Evolutionary conservation across 2,113 vertebrate species (phyloP).

Genomic region (Bucco capensis): DNA sequence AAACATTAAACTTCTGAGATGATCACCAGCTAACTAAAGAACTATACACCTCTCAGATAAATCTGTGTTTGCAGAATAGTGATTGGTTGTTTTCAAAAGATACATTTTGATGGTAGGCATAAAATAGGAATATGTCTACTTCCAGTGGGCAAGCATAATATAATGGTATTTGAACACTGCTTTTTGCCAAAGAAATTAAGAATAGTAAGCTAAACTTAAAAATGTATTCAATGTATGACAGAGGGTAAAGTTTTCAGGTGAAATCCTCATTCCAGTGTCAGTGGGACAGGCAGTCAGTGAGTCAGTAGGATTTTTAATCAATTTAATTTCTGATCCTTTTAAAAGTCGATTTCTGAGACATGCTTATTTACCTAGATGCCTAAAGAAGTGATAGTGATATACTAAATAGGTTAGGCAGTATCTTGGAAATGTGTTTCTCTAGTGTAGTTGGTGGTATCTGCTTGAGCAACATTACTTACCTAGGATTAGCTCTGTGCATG

Average conservation of each 20-base stretch:
- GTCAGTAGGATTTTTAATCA: neutral
- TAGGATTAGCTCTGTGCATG: neutral
- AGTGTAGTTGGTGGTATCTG: neutral
- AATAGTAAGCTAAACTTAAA: neutral
- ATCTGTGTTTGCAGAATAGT: neutral
- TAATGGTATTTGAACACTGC: neutral
- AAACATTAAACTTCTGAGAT: neutral
- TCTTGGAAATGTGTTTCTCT: neutral
- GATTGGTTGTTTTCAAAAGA: neutral
- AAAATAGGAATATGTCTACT: neutral
- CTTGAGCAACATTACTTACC: neutral
- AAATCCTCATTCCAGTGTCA: neutral
- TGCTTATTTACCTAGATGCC: neutral
- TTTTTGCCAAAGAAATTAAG: neutral
- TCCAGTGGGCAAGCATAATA: neutral
- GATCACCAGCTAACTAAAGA: neutral
- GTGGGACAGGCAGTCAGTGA: neutral
- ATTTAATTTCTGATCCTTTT: neutral
- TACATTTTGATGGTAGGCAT: neutral
- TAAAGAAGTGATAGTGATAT: neutral
- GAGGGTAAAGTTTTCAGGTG: neutral
- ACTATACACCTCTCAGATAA: neutral
- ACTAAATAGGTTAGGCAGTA: neutral
- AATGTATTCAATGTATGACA: neutral
- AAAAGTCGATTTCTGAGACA: neutral